phyloP scores from a whole-genome alignment of 2,797 vertebrate genomes.

The Scyliorhinus canicula region DNA sequence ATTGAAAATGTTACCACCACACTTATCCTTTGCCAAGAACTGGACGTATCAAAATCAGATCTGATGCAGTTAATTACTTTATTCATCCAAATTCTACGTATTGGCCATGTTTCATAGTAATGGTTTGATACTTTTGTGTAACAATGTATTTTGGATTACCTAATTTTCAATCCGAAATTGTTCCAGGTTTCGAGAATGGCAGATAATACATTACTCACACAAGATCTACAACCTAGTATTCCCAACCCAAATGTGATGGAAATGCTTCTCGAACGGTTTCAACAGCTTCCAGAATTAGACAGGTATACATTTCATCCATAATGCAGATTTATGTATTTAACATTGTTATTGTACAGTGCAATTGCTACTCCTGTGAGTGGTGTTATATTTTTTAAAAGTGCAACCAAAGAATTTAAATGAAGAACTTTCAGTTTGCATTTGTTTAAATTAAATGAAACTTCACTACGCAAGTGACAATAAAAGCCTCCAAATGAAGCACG shows the following conservation, averaged over 20 bases:
- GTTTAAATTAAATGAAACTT: not conserved
- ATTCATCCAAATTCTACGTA: not conserved
- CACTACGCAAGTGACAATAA: not conserved
- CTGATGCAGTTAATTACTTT: not conserved
- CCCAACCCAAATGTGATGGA: constrained; percentile 9
- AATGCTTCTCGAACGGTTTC: constrained; percentile 40
- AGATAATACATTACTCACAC: not conserved
- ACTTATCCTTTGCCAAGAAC: not conserved
- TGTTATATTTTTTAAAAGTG: not conserved
- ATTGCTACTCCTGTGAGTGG: not conserved
- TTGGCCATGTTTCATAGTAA: not conserved
- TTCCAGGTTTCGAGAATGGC: constrained; percentile 12
- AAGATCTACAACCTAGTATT: not conserved
- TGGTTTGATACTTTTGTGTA: not conserved
- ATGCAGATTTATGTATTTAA: not conserved
- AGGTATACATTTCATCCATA: constrained; percentile 31
- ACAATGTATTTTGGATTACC: not conserved
- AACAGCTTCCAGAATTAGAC: constrained; percentile 42
- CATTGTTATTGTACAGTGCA: not conserved
- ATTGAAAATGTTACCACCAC: not conserved
- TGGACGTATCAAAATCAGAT: not conserved
- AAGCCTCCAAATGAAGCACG: not conserved
- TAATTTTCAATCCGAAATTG: not conserved
- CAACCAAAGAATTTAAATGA: not conserved
- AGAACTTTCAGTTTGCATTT: not conserved